phyloP scores from a whole-genome alignment of 1,140 invertebrate genomes.

The Aphidius gifuensis region DNA sequence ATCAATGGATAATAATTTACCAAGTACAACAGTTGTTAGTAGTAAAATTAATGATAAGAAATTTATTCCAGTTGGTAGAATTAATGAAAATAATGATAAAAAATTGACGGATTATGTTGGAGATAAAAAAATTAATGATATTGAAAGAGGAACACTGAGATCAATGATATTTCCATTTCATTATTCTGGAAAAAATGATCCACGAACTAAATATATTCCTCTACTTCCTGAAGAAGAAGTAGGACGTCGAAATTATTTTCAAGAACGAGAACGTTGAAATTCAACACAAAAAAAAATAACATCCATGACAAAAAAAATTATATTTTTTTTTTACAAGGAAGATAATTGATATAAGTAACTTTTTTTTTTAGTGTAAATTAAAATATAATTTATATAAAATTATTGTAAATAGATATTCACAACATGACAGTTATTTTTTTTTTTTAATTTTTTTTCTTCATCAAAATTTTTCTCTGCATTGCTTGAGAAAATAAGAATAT shows the following conservation, averaged over 20 bases:
- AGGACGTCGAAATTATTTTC: slow-evolving; percentile 26
- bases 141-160: slow-evolving; percentile 25
- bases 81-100: slow-evolving; percentile 27
- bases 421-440: too few relatives aligned
- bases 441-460: too few relatives aligned
- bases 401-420: too few relatives aligned
- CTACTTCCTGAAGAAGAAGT: slow-evolving; percentile 47
- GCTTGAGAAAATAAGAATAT: too few relatives aligned
- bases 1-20: not conserved
- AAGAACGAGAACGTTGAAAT: not conserved
- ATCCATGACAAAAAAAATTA: not conserved
- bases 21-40: not conserved
- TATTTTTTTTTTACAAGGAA: too few relatives aligned
- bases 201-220: slow-evolving; percentile 50
- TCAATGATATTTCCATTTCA: slow-evolving; percentile 48
- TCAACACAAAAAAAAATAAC: not conserved
- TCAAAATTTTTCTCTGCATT: too few relatives aligned
- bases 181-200: slow-evolving; percentile 48
- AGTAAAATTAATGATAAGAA: slow-evolving; percentile 4
- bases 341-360: too few relatives aligned
- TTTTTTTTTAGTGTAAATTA: too few relatives aligned
- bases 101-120: slow-evolving; percentile 33
- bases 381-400: too few relatives aligned
- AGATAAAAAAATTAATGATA: slow-evolving; percentile 20
- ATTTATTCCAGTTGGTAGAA: not conserved